Percentiles rank a stretch among this genome's conserved stretches.
These are phyloP conservation scores for Metacarcinus magister DNA, from an alignment of 2,888 invertebrate species.

Conservation along the genomic window DNA sequence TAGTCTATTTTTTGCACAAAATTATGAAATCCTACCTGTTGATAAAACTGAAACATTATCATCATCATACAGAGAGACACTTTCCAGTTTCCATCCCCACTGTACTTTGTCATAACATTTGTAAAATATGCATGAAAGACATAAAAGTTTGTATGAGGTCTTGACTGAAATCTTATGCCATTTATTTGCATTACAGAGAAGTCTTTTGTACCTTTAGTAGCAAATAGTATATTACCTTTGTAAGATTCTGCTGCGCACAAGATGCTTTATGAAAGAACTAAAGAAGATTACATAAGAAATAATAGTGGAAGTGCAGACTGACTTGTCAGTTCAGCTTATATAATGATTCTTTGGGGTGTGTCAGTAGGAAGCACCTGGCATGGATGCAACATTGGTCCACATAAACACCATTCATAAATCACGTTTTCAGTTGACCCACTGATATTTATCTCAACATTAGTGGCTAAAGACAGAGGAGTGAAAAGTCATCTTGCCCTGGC, in stretches of 20 bases:
- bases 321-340: not conserved
- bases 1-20: slow-evolving; percentile 81
- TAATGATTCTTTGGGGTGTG: not conserved
- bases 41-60: slow-evolving; percentile 4
- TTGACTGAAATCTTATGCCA: slow-evolving; percentile 62
- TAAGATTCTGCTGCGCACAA: slow-evolving; percentile 76
- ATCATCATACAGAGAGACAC: slow-evolving; percentile 60
- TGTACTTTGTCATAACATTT: slow-evolving; percentile 71
- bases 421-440: not conserved
- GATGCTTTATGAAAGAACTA: slow-evolving; percentile 73
- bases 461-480: not conserved
- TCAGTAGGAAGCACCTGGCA: not conserved
- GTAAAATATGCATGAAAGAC: slow-evolving; percentile 70
- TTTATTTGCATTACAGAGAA: slow-evolving; percentile 66
- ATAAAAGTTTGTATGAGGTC: slow-evolving; percentile 66
- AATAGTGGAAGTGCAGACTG: slow-evolving; percentile 53
- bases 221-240: slow-evolving; percentile 75
- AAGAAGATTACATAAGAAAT: slow-evolving; percentile 60
- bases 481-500: not conserved
- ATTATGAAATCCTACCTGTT: slow-evolving; percentile 61
- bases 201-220: slow-evolving; percentile 79
- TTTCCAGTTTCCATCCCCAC: slow-evolving; percentile 77
- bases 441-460: not conserved
- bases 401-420: not conserved
- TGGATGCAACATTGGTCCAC: not conserved